Percentiles rank a stretch among this genome's conserved stretches.
These are phyloP conservation scores for Spea hammondii DNA, from an alignment of 2,797 vertebrate genomes.

Conservation along the genomic window DNA sequence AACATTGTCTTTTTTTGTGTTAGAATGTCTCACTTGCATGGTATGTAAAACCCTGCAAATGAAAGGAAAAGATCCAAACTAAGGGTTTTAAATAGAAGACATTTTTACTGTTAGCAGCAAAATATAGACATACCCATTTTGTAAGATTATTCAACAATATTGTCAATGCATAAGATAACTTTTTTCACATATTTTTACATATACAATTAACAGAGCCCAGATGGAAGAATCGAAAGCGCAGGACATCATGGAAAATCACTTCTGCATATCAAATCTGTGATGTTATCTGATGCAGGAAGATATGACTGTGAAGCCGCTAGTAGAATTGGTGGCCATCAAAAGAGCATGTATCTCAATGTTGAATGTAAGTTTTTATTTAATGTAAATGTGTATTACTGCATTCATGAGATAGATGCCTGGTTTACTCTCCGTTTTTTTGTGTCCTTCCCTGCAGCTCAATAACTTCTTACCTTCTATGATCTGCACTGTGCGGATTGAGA, in stretches of 20 bases:
- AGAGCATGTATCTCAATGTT: conserved; percentile 97
- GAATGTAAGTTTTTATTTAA: conserved; percentile 83
- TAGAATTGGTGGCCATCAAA: conserved; percentile 94
- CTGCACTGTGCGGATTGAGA: background rate
- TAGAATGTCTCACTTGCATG: too few relatives aligned
- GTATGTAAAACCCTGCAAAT: too few relatives aligned
- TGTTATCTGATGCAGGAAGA: conserved; percentile 84
- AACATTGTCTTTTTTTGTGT: too few relatives aligned
- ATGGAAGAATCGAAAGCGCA: conserved; percentile 87
- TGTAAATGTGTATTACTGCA: background rate
- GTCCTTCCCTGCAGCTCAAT: background rate
- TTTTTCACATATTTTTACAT: conserved; percentile 44
- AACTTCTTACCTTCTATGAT: background rate
- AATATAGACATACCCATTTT: too few relatives aligned
- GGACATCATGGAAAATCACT: conserved; percentile 87
- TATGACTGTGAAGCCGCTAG: conserved; percentile 98
- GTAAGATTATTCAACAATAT: background rate
- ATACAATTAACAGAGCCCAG: conserved; percentile 76
- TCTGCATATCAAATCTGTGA: conserved; percentile 86
- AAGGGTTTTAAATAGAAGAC: too few relatives aligned
- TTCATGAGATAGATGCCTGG: background rate
- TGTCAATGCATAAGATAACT: background rate
- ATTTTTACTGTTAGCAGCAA: too few relatives aligned
- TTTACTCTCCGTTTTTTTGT: background rate
- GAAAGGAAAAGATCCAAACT: too few relatives aligned